These are phyloP conservation scores for Colletes collaris DNA, from an alignment of 2,888 invertebrate species.

Conservation along the genomic window DNA sequence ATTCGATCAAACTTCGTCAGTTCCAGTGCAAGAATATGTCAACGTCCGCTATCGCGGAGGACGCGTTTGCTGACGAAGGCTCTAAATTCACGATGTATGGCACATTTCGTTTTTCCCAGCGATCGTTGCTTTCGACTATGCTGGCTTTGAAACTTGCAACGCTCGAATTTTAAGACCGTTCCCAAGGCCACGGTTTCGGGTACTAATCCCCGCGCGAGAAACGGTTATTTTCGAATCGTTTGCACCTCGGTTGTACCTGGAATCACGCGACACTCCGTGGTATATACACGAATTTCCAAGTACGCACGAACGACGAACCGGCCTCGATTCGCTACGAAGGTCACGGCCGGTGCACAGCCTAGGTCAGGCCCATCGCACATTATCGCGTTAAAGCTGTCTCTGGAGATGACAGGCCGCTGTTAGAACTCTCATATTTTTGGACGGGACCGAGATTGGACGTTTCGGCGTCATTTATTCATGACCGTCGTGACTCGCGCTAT, in stretches of 20 bases:
- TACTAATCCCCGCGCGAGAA: too few relatives aligned
- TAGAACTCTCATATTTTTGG: constrained; percentile 50
- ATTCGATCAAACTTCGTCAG: too few relatives aligned
- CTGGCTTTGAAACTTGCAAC: too few relatives aligned
- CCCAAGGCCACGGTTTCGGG: background rate
- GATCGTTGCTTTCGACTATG: too few relatives aligned
- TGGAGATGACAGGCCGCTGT: constrained; percentile 60
- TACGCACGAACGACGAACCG: constrained; percentile 67
- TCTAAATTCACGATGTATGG: constrained; percentile 2
- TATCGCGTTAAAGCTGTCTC: constrained; percentile 72
- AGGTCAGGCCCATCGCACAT: constrained; percentile 81
- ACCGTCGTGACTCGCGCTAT: background rate
- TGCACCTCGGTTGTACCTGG: too few relatives aligned
- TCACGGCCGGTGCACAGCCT: constrained; percentile 80
- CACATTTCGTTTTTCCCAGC: constrained; percentile 6
- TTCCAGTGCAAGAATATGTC: constrained; percentile 13
- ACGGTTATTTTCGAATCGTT: too few relatives aligned
- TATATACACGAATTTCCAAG: constrained; percentile 56
- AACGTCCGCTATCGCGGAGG: background rate
- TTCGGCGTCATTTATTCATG: background rate
- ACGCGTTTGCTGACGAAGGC: constrained; percentile 15
- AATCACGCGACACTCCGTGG: background rate
- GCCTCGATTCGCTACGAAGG: constrained; percentile 76
- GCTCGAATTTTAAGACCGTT: too few relatives aligned
- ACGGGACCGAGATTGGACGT: constrained; percentile 6